Conservation (phyloP, 2,888 invertebrate species). For the Cacoxenus indagator region DNA sequence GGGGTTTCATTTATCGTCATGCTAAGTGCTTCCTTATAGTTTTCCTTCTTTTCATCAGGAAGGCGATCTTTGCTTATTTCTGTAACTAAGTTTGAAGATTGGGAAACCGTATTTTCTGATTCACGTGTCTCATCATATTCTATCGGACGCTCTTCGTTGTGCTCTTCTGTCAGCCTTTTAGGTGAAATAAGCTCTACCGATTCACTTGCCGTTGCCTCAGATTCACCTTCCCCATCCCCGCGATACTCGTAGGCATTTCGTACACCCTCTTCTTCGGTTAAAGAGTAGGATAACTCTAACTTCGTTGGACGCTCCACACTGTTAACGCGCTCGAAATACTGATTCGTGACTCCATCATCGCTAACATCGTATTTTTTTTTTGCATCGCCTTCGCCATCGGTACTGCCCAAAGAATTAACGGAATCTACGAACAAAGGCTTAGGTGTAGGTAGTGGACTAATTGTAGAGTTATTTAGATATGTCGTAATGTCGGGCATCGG, state of each 20-base stretch:
- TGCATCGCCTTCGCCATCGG: constrained; percentile 29
- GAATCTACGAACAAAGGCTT: constrained; percentile 47
- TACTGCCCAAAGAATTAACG: constrained; percentile 43
- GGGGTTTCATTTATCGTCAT: constrained; percentile 48
- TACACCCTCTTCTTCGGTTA: constrained; percentile 58
- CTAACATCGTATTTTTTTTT: constrained; percentile 59
- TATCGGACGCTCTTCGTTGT: too few relatives aligned
- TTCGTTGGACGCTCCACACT: constrained; percentile 67
- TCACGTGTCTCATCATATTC: constrained; percentile 23
- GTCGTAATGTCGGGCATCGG: constrained; percentile 56
- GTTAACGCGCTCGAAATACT: constrained; percentile 70
- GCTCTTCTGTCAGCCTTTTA: too few relatives aligned
- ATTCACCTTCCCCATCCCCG: constrained; percentile 12
- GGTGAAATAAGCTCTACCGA: too few relatives aligned
- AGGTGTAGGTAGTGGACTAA: constrained; percentile 60
- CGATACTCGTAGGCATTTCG: constrained; percentile 40
- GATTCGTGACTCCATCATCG: constrained; percentile 69
- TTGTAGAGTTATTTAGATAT: constrained; percentile 44
- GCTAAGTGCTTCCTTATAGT: constrained; percentile 50
- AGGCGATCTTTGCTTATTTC: neutral
- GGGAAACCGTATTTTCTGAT: constrained; percentile 27
- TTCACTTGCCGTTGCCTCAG: too few relatives aligned
- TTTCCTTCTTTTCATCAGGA: constrained; percentile 50
- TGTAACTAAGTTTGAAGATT: neutral
- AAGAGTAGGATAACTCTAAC: constrained; percentile 63